These are phyloP conservation scores for Onychostoma macrolepis DNA, from an alignment of 2,113 vertebrate species.

Conservation along the genomic window DNA sequence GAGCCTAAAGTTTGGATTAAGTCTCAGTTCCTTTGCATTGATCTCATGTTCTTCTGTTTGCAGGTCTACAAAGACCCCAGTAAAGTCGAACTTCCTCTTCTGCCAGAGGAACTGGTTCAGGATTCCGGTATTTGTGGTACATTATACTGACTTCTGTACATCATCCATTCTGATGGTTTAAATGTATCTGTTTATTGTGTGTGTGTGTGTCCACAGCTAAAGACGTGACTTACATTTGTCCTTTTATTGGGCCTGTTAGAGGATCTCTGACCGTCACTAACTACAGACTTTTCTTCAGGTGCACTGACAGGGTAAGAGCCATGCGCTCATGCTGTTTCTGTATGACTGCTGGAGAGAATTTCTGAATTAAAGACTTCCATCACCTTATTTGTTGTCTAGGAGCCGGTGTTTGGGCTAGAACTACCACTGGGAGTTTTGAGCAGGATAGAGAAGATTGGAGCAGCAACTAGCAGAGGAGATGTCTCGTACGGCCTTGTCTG, in stretches of 20 bases:
- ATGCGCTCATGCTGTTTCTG: not conserved
- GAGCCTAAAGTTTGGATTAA: not conserved
- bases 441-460: constrained; percentile 93
- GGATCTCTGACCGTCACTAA: constrained; percentile 92
- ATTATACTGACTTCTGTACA: not conserved
- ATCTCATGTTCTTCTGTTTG: constrained; percentile 1
- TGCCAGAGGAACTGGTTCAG: constrained; percentile 91
- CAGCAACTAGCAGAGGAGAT: constrained; percentile 86
- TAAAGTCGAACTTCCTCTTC: constrained; percentile 89
- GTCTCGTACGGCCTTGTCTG: constrained; percentile 91
- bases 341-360: not conserved
- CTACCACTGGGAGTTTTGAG: constrained; percentile 93
- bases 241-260: constrained; percentile 89
- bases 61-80: constrained; percentile 75
- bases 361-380: not conserved
- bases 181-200: constrained; percentile 14
- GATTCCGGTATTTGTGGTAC: constrained; percentile 71
- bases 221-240: constrained; percentile 96
- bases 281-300: constrained; percentile 96
- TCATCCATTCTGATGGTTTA: not conserved
- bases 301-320: constrained; percentile 83
- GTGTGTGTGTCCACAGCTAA: constrained; percentile 76
- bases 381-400: constrained; percentile 71
- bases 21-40: not conserved
- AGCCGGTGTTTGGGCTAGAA: constrained; percentile 92